A percentile compares a stretch with the other conserved stretches of the same genome.
Conservation (phyloP, 2,797 vertebrate genomes). For the Gorsachius magnificus region DNA sequence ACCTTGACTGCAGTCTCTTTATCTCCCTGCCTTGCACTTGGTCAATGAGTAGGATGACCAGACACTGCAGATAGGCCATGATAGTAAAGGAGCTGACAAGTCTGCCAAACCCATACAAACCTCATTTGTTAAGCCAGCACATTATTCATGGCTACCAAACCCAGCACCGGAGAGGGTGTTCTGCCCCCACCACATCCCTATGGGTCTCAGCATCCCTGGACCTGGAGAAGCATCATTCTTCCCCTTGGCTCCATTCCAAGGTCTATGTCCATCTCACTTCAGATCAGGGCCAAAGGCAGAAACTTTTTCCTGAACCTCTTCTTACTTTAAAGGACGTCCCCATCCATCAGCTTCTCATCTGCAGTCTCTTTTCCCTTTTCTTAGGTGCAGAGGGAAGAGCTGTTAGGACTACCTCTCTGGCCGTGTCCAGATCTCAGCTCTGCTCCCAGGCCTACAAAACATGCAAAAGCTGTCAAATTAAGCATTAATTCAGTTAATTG, state of each 20-base stretch:
- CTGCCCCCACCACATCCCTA: background rate
- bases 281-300: background rate
- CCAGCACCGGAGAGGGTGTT: background rate
- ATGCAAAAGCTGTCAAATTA: background rate
- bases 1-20: background rate
- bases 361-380: background rate
- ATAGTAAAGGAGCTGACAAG: background rate
- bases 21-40: background rate
- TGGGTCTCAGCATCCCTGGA: background rate
- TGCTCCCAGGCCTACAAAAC: background rate
- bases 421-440: background rate
- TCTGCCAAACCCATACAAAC: background rate
- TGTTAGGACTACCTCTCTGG: background rate
- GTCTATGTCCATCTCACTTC: background rate
- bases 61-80: background rate
- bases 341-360: background rate
- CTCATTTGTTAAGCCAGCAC: background rate
- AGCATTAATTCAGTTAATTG: background rate
- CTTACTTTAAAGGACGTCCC: background rate
- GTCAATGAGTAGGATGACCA: background rate
- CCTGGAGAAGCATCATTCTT: background rate
- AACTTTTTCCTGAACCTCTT: background rate
- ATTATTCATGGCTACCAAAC: background rate
- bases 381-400: background rate
- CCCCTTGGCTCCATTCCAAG: background rate